Evolutionary conservation across 2,113 vertebrate species (phyloP).

Genomic region (Corydoras maculifer): DNA sequence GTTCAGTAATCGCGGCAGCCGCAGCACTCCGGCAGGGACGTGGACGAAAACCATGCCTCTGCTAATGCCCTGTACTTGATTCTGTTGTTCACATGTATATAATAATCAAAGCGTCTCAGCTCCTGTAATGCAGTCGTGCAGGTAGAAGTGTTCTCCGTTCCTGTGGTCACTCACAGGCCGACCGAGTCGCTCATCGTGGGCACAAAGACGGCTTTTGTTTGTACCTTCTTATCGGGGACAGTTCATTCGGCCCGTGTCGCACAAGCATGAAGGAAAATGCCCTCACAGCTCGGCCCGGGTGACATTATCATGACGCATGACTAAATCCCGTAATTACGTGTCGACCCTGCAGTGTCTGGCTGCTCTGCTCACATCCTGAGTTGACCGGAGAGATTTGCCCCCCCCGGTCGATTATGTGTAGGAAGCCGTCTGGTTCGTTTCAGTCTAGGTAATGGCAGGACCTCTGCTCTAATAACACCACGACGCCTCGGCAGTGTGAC

Average conservation of each 20-base stretch:
- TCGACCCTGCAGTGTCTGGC: constrained; percentile 15
- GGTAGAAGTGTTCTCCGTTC: too few species aligned
- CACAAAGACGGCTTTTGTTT: too few species aligned
- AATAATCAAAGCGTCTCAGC: too few species aligned
- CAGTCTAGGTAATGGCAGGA: constrained; percentile 48
- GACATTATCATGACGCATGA: constrained; percentile 31
- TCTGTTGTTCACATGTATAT: too few species aligned
- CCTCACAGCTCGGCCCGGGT: constrained; percentile 21
- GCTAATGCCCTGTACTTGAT: too few species aligned
- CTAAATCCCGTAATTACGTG: constrained; percentile 30
- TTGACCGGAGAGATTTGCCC: constrained; percentile 10
- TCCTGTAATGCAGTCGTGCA: too few species aligned
- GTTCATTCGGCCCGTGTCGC: background rate
- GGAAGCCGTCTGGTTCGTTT: constrained; percentile 52
- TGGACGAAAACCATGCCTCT: too few species aligned
- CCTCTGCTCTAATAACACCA: constrained; percentile 40
- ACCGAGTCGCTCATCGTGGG: too few species aligned
- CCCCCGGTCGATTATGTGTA: constrained; percentile 23
- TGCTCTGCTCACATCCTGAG: constrained; percentile 18
- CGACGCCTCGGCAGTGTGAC: constrained; percentile 35
- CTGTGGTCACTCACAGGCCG: too few species aligned
- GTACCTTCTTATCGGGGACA: too few species aligned
- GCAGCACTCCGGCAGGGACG: too few species aligned
- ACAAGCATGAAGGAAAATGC: background rate
- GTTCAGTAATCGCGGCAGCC: too few species aligned